Evolutionary conservation across 2,888 invertebrate species (phyloP).

Genomic region (Lamellibrachia satsuma): DNA sequence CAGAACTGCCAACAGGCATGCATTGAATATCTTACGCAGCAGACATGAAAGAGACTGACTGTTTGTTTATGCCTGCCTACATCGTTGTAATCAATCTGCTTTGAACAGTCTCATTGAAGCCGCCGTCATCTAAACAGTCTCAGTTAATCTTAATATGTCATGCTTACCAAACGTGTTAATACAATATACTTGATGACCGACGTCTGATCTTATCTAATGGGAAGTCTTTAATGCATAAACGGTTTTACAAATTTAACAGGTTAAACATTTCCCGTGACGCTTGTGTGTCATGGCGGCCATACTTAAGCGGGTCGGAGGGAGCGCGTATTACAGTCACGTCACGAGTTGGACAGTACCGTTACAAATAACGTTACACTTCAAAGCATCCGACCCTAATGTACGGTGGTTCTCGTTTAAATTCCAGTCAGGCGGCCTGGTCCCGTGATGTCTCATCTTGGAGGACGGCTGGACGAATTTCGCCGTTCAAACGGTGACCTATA

Average conservation of each 20-base stretch:
- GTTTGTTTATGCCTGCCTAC: no score
- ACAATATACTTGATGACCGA: neutral
- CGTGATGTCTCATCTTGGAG: neutral
- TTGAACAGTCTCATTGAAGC: neutral
- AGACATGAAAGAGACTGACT: no score
- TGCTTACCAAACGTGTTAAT: no score
- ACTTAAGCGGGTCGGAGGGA: neutral
- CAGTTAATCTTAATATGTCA: no score
- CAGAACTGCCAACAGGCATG: no score
- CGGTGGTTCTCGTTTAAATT: neutral
- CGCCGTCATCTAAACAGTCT: neutral
- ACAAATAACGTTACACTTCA: constrained; percentile 6
- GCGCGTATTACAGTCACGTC: neutral
- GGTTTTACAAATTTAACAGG: neutral
- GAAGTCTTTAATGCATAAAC: constrained; percentile 13
- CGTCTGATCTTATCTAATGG: neutral
- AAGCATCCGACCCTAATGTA: neutral
- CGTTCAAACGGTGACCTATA: neutral
- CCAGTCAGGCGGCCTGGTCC: neutral
- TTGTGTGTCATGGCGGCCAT: neutral
- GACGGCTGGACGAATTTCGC: neutral
- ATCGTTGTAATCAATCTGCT: neutral
- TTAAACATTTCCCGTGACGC: neutral
- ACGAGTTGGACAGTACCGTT: neutral
- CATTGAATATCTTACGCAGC: no score